A percentile compares a stretch with the other conserved stretches of the same genome.
phyloP scores from a whole-genome alignment of 2,888 invertebrate species.

The Bombylius major region DNA sequence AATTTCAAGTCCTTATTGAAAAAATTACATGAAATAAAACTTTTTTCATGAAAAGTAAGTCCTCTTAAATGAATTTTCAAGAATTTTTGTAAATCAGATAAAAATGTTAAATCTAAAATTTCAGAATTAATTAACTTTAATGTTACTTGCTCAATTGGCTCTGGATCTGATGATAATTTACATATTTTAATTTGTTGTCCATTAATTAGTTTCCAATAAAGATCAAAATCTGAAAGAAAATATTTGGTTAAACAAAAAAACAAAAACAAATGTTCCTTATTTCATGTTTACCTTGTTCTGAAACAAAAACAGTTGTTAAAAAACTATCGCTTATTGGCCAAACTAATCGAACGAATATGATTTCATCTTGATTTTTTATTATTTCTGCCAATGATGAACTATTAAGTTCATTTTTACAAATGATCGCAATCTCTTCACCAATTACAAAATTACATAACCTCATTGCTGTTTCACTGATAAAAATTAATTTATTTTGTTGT shows the following conservation, averaged over 20 bases:
- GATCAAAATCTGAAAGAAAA: constrained; percentile 23
- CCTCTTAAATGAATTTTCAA: constrained; percentile 24
- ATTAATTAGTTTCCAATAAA: constrained; percentile 19
- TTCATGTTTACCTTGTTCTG: constrained; percentile 38
- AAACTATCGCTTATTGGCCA: constrained; percentile 48
- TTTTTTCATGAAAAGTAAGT: constrained; percentile 20
- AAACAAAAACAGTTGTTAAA: constrained; percentile 40
- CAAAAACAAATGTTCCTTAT: no score
- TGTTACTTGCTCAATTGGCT: constrained; percentile 20
- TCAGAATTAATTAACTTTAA: constrained; percentile 13
- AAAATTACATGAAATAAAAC: constrained; percentile 25
- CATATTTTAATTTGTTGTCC: constrained; percentile 20
- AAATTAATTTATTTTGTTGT: constrained; percentile 42
- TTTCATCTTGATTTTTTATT: neutral
- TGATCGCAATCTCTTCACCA: constrained; percentile 40
- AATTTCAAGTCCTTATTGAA: constrained; percentile 29
- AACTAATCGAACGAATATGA: constrained; percentile 38
- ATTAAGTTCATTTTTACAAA: neutral
- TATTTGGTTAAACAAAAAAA: neutral
- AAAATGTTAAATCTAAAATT: neutral
- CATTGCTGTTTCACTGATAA: constrained; percentile 47
- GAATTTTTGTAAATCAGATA: no score
- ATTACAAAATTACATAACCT: constrained; percentile 46
- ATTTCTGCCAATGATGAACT: neutral
- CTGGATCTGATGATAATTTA: constrained; percentile 18